Evolutionary conservation across 2,797 vertebrate genomes (phyloP), one percentile per base, ranked within the genome.

Genomic region (Anguilla marmorata): DNA sequence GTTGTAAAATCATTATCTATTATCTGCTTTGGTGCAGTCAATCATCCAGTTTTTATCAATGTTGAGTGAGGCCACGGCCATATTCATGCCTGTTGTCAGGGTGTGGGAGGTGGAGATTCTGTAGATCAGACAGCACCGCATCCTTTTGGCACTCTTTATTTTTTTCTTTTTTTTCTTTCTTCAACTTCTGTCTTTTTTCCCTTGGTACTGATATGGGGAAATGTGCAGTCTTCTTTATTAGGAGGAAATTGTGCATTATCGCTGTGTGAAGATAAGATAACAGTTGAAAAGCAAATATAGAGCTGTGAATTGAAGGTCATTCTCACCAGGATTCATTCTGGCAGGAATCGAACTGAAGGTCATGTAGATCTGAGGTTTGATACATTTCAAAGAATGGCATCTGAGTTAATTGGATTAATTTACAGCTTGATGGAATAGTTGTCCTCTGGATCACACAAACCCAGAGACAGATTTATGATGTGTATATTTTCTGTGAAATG

Each of bases 301-400:
- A 33, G n/a, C 41, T 19, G 30, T 63, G 58, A 86, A 16, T 85
- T 60, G 84, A 88, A 88, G 84, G 84, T 88, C 84, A 88, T 33
- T 63, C 37, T 85, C 63, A 54, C 33, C 52, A 85, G 76, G 84
- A 52, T 80, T 88, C 27, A 85, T 41, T n/a, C 84, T 74, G 33
- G 41, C 84, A 48, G 66, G 30, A 63, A 85, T 58, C 37, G 12
- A 14, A 50, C 16, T 72, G 83, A 85, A 88, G 84, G 84, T 85
- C 69, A 79, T 30, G 12, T 12, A 85, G 87, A 84, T 79, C 33
- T 54, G 14, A 16, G 24, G 50, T 21, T 9, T 56, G 83, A 85
- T 85, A 58, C 16, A 50, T 54, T 85, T 85, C 52, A 56, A 85
- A 85, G 83, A 7, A 60, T 56, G 83, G 27, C 83, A 58, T 58